These are phyloP conservation scores for Scomber scombrus DNA, from an alignment of 2,113 vertebrate species.

Conservation along the genomic window DNA sequence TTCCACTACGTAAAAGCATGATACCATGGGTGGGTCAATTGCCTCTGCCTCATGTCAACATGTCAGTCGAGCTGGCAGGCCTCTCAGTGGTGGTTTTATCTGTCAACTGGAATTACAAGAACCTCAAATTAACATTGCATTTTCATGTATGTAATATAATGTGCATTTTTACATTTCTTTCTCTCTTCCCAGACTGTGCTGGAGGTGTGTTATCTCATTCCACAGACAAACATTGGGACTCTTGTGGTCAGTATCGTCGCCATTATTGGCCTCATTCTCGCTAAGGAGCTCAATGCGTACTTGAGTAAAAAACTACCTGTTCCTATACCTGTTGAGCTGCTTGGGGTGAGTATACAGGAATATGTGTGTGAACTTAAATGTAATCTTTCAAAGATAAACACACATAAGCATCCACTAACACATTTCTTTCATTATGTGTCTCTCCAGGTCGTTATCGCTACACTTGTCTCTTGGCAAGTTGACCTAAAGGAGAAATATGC, in stretches of 20 bases:
- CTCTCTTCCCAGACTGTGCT: constrained; percentile 85
- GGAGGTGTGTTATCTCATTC: constrained; percentile 87
- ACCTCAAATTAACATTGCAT: not conserved
- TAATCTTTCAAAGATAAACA: not conserved
- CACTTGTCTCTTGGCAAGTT: constrained; percentile 88
- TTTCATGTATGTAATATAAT: not conserved
- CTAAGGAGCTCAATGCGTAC: constrained; percentile 90
- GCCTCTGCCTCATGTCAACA: too few relatives aligned
- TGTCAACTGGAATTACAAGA: not conserved
- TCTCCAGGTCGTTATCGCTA: constrained; percentile 89
- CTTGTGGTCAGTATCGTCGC: constrained; percentile 89
- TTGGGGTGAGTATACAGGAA: constrained; percentile 84
- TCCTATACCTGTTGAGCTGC: constrained; percentile 93
- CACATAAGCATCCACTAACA: not conserved
- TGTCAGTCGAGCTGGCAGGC: too few relatives aligned
- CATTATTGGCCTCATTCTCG: constrained; percentile 84
- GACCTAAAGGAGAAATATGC: constrained; percentile 80
- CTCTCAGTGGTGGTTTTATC: too few relatives aligned
- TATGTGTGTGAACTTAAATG: too few relatives aligned
- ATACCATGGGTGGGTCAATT: too few relatives aligned
- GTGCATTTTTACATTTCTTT: not conserved
- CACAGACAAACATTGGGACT: constrained; percentile 86
- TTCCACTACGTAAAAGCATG: too few relatives aligned
- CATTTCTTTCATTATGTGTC: constrained; percentile 9
- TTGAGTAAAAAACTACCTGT: constrained; percentile 86